Conservation (phyloP, 2,888 invertebrate genomes). For the Pristionchus fissidentatus region DNA sequence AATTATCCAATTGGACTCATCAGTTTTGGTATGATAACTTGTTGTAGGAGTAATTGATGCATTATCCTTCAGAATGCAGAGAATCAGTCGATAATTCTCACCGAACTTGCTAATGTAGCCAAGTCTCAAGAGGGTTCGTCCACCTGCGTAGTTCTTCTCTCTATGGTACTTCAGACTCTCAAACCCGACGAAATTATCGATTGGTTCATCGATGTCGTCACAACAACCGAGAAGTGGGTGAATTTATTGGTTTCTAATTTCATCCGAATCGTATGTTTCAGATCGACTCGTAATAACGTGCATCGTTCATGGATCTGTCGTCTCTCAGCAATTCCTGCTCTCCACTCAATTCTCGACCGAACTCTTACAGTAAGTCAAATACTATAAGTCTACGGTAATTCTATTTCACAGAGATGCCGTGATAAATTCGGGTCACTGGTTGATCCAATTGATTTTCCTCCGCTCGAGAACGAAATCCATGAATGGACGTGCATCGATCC, state of each 20-base stretch:
- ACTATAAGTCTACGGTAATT: neutral
- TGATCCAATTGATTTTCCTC: conserved; percentile 8
- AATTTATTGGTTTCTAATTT: neutral
- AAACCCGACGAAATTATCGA: neutral
- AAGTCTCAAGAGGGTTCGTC: conserved; percentile 30
- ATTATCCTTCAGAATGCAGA: neutral
- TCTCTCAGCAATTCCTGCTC: neutral
- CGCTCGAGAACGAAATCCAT: neutral
- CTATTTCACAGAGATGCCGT: neutral
- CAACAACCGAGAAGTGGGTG: conserved; percentile 3
- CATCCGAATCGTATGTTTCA: neutral
- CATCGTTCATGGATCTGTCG: conserved; percentile 39
- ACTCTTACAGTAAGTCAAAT: neutral
- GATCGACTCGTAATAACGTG: conserved; percentile 20
- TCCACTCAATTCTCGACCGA: neutral
- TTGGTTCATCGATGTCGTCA: neutral
- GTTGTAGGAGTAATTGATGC: neutral
- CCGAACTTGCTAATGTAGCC: conserved; percentile 11
- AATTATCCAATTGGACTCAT: neutral
- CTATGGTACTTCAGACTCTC: neutral
- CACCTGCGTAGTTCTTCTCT: conserved; percentile 11
- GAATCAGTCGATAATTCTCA: neutral
- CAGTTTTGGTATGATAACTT: neutral
- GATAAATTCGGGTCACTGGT: neutral
- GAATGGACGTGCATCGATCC: conserved; percentile 43